Conservation (phyloP, 2,888 invertebrate genomes). For the Thyatira batis region DNA sequence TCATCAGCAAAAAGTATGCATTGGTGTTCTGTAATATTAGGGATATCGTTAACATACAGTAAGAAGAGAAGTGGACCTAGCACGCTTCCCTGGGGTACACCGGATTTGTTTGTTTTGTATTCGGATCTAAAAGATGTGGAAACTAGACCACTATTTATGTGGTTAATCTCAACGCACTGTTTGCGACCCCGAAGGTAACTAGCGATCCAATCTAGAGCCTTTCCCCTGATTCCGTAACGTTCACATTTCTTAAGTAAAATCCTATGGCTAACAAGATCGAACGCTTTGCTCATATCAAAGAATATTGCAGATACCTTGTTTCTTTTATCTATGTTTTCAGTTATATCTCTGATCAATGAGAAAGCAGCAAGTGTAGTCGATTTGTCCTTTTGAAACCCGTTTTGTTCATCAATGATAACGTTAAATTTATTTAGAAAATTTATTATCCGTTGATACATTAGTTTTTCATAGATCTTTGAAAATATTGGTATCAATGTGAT, state of each 20-base stretch:
- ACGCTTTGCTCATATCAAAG: slow-evolving; percentile 16
- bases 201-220: neutral
- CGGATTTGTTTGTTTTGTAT: neutral
- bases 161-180: neutral
- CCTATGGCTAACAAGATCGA: slow-evolving; percentile 9
- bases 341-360: slow-evolving; percentile 5
- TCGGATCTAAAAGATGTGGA: neutral
- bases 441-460: too few relatives aligned
- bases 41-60: too few relatives aligned
- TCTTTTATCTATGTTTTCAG: slow-evolving; percentile 3
- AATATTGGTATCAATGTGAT: too few relatives aligned
- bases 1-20: slow-evolving; percentile 5
- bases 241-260: slow-evolving; percentile 6
- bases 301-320: slow-evolving; percentile 7
- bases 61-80: too few relatives aligned
- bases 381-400: slow-evolving; percentile 14
- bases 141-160: neutral
- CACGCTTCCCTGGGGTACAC: neutral
- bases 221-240: slow-evolving; percentile 5
- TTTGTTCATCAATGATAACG: too few relatives aligned
- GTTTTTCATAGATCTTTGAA: too few relatives aligned
- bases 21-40: neutral
- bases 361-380: slow-evolving; percentile 11
- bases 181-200: neutral
- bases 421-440: too few relatives aligned